phyloP scores from a whole-genome alignment of 2,113 vertebrate species.

The Agelaius tricolor region DNA sequence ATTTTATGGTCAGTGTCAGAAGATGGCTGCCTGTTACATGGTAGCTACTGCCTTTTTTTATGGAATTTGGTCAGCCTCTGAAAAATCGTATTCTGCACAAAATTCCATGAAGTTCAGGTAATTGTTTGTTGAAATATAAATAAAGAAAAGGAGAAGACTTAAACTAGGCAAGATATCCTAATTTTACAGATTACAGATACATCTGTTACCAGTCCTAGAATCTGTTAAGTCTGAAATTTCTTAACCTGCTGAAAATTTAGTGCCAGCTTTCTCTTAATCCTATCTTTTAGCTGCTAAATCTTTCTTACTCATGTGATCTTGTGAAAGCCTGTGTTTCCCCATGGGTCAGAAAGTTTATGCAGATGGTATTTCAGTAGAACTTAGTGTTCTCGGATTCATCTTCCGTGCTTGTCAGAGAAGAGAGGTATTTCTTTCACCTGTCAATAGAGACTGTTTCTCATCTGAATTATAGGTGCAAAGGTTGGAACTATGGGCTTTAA shows the following conservation, averaged over 20 bases:
- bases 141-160: not conserved
- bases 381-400: not conserved
- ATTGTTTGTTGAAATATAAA: not conserved
- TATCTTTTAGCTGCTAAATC: not conserved
- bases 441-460: not conserved
- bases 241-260: not conserved
- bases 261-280: not conserved
- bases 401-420: not conserved
- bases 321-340: not conserved
- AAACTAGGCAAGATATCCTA: not conserved
- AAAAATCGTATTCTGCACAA: not conserved
- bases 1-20: not conserved
- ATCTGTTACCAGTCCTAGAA: not conserved
- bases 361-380: not conserved
- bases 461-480: not conserved
- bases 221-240: not conserved
- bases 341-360: not conserved
- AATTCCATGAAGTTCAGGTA: not conserved
- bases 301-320: not conserved
- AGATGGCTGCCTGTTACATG: not conserved
- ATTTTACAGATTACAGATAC: not conserved
- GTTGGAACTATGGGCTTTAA: not conserved
- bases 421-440: not conserved
- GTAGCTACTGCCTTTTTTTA: not conserved
- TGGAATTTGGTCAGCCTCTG: not conserved